Conservation (phyloP, 2,797 vertebrate species). For the Chloroceryle inda region DNA sequence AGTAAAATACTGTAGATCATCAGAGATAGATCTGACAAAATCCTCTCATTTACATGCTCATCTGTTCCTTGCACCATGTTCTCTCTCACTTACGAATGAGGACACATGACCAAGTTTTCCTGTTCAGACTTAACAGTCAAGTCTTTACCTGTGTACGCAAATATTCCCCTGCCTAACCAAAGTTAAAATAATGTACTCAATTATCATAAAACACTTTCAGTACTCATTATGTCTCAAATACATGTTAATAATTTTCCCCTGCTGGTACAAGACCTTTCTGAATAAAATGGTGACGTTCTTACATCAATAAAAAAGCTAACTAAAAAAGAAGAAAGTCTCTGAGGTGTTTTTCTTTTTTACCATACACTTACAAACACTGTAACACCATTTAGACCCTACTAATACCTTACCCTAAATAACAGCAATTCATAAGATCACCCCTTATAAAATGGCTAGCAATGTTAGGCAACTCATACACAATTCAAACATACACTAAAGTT, state of each 20-base stretch:
- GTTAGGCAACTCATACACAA: background rate
- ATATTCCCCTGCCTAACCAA: background rate
- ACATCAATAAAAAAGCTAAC: background rate
- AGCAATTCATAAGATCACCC: background rate
- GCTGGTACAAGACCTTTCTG: background rate
- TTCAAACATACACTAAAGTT: background rate
- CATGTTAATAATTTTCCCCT: background rate
- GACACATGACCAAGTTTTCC: background rate
- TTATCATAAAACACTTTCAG: background rate
- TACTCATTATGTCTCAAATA: background rate
- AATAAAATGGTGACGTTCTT: background rate
- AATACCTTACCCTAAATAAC: background rate
- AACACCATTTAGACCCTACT: background rate
- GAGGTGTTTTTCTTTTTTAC: background rate
- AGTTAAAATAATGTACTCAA: background rate
- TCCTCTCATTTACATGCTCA: background rate
- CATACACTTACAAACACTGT: background rate
- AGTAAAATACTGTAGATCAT: background rate
- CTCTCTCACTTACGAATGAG: background rate
- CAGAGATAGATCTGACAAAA: background rate
- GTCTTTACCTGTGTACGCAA: background rate
- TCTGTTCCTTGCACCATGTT: background rate
- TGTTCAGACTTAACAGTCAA: background rate
- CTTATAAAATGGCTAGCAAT: background rate
- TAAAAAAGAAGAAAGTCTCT: background rate